Conservation (phyloP, 2,113 vertebrate genomes). For the Silurus asotus region DNA sequence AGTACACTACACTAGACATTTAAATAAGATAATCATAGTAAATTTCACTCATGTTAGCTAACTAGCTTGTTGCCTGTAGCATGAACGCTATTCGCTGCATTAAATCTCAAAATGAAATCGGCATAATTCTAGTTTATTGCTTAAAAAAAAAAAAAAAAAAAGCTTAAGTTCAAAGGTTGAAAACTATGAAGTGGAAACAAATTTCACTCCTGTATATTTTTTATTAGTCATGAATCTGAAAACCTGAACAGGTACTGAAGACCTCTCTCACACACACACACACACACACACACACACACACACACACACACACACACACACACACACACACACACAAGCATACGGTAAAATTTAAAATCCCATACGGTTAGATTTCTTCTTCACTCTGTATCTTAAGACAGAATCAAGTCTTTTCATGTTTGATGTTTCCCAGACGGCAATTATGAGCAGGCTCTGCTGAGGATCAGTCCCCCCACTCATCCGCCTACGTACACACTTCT, state of each 20-base stretch:
- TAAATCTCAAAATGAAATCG: neutral
- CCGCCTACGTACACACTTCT: conserved; percentile 52
- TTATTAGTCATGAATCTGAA: neutral
- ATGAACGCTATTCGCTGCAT: neutral
- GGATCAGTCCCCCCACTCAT: conserved; percentile 59
- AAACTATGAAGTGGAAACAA: neutral
- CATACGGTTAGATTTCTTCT: conserved; percentile 28
- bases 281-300: no score
- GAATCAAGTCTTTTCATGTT: conserved; percentile 49
- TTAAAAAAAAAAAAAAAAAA: no score
- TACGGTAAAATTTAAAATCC: conserved; percentile 38
- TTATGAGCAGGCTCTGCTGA: conserved; percentile 57
- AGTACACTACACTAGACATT: neutral
- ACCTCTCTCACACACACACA: no score
- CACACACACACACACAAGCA: conserved; percentile 22
- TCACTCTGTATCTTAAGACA: conserved; percentile 46
- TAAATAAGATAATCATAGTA: neutral
- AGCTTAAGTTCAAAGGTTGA: neutral
- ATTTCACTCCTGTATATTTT: neutral
- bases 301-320: neutral
- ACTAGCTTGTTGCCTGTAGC: neutral
- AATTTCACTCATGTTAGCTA: neutral
- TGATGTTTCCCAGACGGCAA: conserved; percentile 62
- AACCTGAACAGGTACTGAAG: neutral
- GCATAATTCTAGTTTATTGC: no score